phyloP scores from a whole-genome alignment of 37 sponge, comb jelly and placozoan genomes.

The Oscarella lobularis region DNA sequence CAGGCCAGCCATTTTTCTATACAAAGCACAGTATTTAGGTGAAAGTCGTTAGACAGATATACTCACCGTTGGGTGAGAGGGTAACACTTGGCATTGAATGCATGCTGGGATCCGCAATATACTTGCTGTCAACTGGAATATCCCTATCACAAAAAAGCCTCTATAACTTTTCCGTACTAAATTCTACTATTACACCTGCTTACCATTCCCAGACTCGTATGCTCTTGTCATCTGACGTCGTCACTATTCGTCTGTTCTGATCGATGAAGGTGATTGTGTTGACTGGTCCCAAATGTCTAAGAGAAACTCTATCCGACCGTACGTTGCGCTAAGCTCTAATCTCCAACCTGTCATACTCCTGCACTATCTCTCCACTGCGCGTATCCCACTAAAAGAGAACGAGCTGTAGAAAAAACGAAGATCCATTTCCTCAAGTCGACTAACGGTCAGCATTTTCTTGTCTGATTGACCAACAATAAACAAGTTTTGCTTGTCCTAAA shows the following conservation, averaged over 20 bases:
- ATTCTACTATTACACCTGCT: not conserved
- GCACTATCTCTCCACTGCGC: conserved; percentile 64
- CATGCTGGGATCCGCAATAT: conserved; percentile 94
- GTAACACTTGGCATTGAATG: conserved; percentile 89
- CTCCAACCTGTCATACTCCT: conserved; percentile 87
- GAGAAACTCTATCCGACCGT: too few species aligned
- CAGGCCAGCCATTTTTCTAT: conserved; percentile 93
- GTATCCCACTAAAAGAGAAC: conserved; percentile 73
- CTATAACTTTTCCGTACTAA: not conserved
- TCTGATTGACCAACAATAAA: conserved; percentile 86
- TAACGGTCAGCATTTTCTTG: conserved; percentile 89
- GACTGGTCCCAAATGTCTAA: conserved; percentile 94
- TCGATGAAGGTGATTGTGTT: conserved; percentile 98
- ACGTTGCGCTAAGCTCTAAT: not conserved
- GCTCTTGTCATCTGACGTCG: conserved; percentile 98
- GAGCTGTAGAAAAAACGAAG: not conserved
- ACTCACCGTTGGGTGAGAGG: conserved; percentile 56
- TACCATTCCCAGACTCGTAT: conserved; percentile 98
- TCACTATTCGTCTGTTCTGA: conserved; percentile 87
- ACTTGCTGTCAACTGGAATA: conserved; percentile 95
- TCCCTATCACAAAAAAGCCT: conserved; percentile 33
- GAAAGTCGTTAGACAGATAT: not conserved
- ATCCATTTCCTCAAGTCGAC: not conserved
- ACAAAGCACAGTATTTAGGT: not conserved
- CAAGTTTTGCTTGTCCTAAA: conserved; percentile 72